Percentiles rank a stretch among this genome's conserved stretches.
phyloP scores from a whole-genome alignment of 2,888 invertebrate species.

The Listrodromus nycthemerus region DNA sequence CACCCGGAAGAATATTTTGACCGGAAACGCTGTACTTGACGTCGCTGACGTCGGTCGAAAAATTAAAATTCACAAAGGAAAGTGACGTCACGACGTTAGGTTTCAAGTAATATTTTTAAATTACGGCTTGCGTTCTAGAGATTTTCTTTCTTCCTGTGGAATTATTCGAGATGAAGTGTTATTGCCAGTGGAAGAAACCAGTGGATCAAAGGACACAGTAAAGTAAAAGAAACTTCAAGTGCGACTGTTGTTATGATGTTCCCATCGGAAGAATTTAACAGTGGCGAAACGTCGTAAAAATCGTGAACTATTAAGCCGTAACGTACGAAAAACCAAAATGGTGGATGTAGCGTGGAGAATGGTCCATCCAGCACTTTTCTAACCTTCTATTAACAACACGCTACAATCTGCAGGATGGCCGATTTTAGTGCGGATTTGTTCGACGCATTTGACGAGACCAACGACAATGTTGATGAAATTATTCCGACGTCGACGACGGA shows the following conservation, averaged over 20 bases:
- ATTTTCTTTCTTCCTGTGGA: no score
- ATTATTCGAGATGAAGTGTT: no score
- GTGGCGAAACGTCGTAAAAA: background rate
- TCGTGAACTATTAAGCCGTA: background rate
- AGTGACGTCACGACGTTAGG: no score
- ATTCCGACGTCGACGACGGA: constrained; percentile 66
- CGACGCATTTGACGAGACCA: constrained; percentile 82
- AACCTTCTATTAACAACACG: constrained; percentile 13
- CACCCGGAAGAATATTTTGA: no score
- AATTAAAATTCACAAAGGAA: no score
- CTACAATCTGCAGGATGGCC: constrained; percentile 74
- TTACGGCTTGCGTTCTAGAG: no score
- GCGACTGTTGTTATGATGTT: background rate
- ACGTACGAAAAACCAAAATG: constrained; percentile 17
- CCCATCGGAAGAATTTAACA: background rate
- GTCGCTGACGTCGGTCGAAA: no score
- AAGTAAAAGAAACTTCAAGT: background rate
- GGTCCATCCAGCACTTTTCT: constrained; percentile 19
- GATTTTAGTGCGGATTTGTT: constrained; percentile 83
- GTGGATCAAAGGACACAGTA: no score
- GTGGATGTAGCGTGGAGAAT: constrained; percentile 5
- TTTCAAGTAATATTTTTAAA: no score
- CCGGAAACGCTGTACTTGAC: no score
- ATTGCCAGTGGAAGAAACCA: no score
- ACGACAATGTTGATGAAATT: constrained; percentile 73